Base-by-base conservation (phyloP, 2,888 invertebrate species). In the Poecilus cupreus region DNA sequence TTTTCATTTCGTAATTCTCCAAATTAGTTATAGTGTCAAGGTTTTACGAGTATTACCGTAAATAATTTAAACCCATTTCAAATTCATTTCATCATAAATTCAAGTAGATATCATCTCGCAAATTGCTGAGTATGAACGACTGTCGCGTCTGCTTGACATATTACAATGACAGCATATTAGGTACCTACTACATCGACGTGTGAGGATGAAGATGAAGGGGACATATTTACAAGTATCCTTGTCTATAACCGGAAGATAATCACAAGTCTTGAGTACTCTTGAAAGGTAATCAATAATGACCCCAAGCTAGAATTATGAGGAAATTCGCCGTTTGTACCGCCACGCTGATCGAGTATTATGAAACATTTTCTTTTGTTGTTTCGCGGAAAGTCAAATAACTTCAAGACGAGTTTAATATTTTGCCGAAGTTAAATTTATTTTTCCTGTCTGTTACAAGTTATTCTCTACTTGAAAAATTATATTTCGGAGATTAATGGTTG, bases 41-140 rank as follows among this genome's bases (percentile, higher is more conserved):
- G 26, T 24, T 60, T 11, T n/a, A 11, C 26, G 57, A 20, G 8
- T 54, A 54, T 54, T 54, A 54, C 54, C 11, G 54, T 3, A 54
- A 54, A 54, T 54, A 54, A 22, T 22, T 32, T 26, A 13, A 11
- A 26, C 26, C 60, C 26, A 26, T 26, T 11, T 26, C n/a, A 13
- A 32, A 60, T 60, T 60, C 24, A 60, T 60, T 60, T 60, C 26
- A 60, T 60, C 24, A 60, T 60, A 60, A 60, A 60, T 60, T 60
- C 26, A 60, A n/a, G 60, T n/a, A 22, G 26, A 26, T 60, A 60
- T 60, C 60, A 26, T 60, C 26, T n/a, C 43, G 3, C 6, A 60
- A 60, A 60, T 5, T 60, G 60, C 60, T 60, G 60, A 60, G 13
- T 13, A 60, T 8, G 60, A 10, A 11, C 1, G 4, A n/a, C 26